These are phyloP conservation scores for Neogale vison DNA, from an alignment of 2,113 vertebrate genomes.

Conservation along the genomic window DNA sequence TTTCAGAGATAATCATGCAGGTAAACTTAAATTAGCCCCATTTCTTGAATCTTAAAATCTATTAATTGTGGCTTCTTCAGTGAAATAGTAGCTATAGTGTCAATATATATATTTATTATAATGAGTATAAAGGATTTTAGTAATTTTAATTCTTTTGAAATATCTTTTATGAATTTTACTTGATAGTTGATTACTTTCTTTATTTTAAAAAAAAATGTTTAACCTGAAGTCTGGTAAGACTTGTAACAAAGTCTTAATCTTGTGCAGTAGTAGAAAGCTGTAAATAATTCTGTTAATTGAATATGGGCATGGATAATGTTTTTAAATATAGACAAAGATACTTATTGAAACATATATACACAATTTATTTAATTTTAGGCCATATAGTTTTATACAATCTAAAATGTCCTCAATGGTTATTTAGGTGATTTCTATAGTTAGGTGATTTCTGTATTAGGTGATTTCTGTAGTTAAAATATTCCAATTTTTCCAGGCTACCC, in stretches of 20 bases:
- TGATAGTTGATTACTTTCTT: neutral
- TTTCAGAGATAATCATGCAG: neutral
- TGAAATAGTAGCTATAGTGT: neutral
- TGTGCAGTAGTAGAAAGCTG: neutral
- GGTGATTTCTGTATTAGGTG: neutral
- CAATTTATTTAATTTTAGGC: neutral
- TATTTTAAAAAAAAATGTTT: neutral
- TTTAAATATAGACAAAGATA: neutral
- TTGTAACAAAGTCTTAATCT: neutral
- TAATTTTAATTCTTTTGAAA: neutral
- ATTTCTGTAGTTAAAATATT: neutral
- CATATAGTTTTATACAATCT: neutral
- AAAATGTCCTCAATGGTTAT: neutral
- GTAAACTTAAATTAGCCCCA: neutral
- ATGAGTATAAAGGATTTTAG: neutral
- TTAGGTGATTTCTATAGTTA: neutral
- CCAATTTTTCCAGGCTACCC: neutral
- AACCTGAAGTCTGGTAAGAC: neutral
- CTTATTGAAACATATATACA: neutral
- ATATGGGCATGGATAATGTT: neutral
- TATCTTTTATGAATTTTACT: neutral
- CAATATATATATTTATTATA: neutral
- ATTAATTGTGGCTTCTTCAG: neutral
- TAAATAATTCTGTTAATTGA: neutral
- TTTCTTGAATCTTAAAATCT: neutral